A percentile compares a stretch with the other conserved stretches of the same genome.
These are phyloP conservation scores for Phylloscopus whistleri DNA, from an alignment of 2,113 vertebrate genomes.

Conservation along the genomic window DNA sequence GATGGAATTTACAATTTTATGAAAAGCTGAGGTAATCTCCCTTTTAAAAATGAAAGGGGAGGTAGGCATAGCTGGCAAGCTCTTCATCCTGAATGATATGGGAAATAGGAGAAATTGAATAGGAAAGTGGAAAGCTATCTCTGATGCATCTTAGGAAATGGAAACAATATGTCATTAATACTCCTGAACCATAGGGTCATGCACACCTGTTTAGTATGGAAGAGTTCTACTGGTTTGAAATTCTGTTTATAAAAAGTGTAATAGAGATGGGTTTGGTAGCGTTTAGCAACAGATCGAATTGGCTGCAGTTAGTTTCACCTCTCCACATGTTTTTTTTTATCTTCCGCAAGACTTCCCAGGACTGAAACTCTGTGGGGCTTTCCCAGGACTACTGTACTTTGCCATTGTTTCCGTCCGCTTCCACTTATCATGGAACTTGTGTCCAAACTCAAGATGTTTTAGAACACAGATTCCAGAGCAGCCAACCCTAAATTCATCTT, in stretches of 20 bases:
- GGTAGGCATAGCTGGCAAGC: neutral
- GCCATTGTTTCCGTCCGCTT: neutral
- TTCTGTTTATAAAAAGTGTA: neutral
- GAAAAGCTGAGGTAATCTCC: neutral
- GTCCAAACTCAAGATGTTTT: neutral
- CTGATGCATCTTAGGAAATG: neutral
- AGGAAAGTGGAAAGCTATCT: neutral
- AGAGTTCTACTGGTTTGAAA: neutral
- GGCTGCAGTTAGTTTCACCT: neutral
- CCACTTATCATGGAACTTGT: neutral
- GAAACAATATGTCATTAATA: neutral
- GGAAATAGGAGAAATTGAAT: neutral
- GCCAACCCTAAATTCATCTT: neutral
- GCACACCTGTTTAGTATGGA: neutral
- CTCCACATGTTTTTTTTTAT: neutral
- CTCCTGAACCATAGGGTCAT: rapidly evolving
- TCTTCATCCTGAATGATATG: neutral
- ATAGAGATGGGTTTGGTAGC: too few relatives aligned
- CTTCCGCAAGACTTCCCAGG: neutral
- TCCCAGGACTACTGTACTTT: neutral
- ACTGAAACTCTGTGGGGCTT: neutral
- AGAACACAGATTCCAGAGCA: neutral
- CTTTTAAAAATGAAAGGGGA: neutral
- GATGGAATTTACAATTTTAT: neutral
- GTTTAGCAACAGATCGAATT: neutral